Evolutionary conservation across 2,797 vertebrate species (phyloP).

Genomic region (Lindbergichthys nudifrons): DNA sequence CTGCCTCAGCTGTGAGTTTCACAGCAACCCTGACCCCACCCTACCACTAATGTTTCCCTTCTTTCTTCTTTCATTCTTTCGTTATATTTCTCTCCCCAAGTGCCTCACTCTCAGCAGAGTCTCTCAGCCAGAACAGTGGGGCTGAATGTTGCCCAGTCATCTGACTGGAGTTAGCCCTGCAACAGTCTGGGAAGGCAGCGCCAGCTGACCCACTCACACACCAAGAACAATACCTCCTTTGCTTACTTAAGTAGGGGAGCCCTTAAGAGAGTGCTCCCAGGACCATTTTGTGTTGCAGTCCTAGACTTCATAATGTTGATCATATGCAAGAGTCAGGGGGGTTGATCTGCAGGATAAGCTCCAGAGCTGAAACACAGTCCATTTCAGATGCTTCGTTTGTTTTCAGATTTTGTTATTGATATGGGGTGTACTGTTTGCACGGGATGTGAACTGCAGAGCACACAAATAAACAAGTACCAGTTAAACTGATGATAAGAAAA

Average conservation of each 20-base stretch:
- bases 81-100: constrained; percentile 14
- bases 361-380: background rate
- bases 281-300: constrained; percentile 8
- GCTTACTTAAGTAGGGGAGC: constrained; percentile 53
- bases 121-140: constrained; percentile 50
- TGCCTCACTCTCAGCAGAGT: constrained; percentile 37
- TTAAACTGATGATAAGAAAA: constrained; percentile 20
- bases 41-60: background rate
- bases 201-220: constrained; percentile 47
- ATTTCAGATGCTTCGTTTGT: constrained; percentile 20
- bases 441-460: constrained; percentile 18
- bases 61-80: background rate
- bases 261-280: constrained; percentile 43
- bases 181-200: constrained; percentile 58
- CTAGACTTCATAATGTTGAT: constrained; percentile 23
- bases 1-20: too few species aligned
- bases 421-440: background rate
- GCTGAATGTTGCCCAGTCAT: constrained; percentile 74
- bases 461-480: constrained; percentile 4
- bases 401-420: background rate
- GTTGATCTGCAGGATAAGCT: constrained; percentile 2
- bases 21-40: too few species aligned
- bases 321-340: constrained; percentile 6
- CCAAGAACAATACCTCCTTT: constrained; percentile 74
- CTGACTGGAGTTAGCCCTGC: constrained; percentile 72